These are phyloP conservation scores for Lasioglossum oenotherae DNA, from an alignment of 2,888 invertebrate genomes.

Conservation along the genomic window DNA sequence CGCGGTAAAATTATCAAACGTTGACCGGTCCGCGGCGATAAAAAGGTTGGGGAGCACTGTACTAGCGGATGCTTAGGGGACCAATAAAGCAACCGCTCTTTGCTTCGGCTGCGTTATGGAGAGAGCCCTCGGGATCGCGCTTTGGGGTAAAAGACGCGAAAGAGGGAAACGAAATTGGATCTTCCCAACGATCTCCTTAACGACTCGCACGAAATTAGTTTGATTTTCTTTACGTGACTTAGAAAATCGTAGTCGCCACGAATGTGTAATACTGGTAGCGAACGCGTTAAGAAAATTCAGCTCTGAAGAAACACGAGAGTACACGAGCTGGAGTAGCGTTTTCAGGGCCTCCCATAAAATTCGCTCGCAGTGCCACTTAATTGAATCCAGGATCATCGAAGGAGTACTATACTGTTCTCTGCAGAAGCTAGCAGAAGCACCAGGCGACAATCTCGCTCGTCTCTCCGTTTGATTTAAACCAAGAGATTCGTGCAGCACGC, in stretches of 20 bases:
- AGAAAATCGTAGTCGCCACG: no score
- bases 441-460: conserved; percentile 3
- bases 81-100: neutral
- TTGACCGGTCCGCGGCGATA: no score
- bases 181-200: no score
- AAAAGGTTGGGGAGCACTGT: no score
- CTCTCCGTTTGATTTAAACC: neutral
- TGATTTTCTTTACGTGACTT: no score
- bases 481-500: conserved; percentile 48
- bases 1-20: no score
- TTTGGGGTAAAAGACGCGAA: neutral
- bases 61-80: neutral
- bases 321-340: no score
- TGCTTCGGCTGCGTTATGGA: neutral
- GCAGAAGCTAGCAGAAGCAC: neutral
- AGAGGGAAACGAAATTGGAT: neutral
- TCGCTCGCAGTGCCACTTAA: neutral
- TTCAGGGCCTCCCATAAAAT: no score
- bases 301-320: no score
- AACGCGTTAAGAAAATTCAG: no score
- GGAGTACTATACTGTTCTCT: neutral
- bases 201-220: no score
- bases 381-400: neutral
- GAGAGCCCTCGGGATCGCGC: neutral
- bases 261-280: no score